phyloP scores from a whole-genome alignment of 2,888 invertebrate species.

The Eupsilia transversa region DNA sequence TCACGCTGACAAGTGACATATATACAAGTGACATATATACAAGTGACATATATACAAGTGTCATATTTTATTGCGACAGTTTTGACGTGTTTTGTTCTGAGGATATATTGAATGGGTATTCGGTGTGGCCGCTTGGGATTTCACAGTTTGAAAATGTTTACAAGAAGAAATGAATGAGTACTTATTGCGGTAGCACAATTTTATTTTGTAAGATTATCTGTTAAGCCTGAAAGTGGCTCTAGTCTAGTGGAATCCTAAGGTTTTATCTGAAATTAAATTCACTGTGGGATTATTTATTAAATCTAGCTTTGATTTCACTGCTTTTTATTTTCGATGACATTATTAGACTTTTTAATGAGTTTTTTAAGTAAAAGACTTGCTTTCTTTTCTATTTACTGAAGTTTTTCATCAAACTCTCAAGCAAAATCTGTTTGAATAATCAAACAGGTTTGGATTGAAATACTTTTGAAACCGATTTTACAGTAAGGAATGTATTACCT shows the following conservation, averaged over 20 bases:
- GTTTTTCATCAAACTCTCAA: not conserved
- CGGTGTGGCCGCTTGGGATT: not conserved
- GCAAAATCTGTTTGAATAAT: not conserved
- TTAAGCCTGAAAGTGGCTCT: not conserved
- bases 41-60: constrained; percentile 41
- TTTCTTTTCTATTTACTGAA: not conserved
- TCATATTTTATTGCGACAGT: constrained; percentile 48
- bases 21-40: constrained; percentile 30
- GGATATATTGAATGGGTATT: constrained; percentile 38
- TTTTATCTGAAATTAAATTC: not conserved
- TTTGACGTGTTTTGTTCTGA: constrained; percentile 38
- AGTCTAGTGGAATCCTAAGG: not conserved
- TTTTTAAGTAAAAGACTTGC: not conserved
- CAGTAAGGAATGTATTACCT: not conserved
- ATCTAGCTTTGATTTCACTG: not conserved
- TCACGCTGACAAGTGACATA: constrained; percentile 45
- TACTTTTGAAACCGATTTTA: not conserved
- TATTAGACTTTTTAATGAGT: not conserved
- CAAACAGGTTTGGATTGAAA: too few relatives aligned
- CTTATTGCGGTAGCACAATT: not conserved
- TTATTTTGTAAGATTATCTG: constrained; percentile 2
- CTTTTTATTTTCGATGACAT: not conserved
- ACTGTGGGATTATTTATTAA: not conserved
- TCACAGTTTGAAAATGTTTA: not conserved
- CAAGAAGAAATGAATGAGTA: constrained; percentile 4